phyloP scores from a whole-genome alignment of 2,888 invertebrate species.

The Microctonus aethiopoides region DNA sequence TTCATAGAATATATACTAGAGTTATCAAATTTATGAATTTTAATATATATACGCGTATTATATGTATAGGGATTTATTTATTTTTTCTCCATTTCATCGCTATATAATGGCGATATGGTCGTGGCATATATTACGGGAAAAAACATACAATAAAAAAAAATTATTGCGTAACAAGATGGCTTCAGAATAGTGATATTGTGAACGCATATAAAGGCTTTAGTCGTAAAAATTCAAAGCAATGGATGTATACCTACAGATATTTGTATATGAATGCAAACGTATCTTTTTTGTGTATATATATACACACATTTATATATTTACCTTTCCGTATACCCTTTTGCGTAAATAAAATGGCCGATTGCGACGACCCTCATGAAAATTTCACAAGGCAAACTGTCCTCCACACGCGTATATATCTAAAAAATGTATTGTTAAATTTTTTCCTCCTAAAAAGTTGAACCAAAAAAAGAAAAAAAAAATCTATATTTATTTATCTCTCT shows the following conservation, averaged over 20 bases:
- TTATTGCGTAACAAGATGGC: conserved; percentile 15
- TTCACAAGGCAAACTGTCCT: conserved; percentile 50
- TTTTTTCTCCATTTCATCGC: not conserved
- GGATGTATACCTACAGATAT: conserved; percentile 24
- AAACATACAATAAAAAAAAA: conserved; percentile 23
- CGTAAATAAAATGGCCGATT: conserved; percentile 54
- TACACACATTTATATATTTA: not conserved
- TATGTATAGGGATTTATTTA: not conserved
- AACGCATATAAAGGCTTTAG: conserved; percentile 39
- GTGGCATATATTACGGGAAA: not conserved
- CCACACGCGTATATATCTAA: conserved; percentile 39
- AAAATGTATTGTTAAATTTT: conserved; percentile 46
- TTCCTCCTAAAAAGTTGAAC: not conserved
- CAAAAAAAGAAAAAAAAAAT: not conserved
- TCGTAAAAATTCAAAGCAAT: conserved; percentile 60
- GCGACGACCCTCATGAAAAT: conserved; percentile 59
- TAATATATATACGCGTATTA: not conserved
- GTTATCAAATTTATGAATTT: not conserved
- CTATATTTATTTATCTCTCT: conserved; percentile 15
- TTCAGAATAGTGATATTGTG: conserved; percentile 31
- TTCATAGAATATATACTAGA: not conserved
- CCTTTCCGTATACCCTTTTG: not conserved
- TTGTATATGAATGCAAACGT: not conserved
- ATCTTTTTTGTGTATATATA: not conserved
- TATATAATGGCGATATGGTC: not conserved